Evolutionary conservation across 2,797 vertebrate species (phyloP).

Genomic region (Centropyge bicolor): DNA sequence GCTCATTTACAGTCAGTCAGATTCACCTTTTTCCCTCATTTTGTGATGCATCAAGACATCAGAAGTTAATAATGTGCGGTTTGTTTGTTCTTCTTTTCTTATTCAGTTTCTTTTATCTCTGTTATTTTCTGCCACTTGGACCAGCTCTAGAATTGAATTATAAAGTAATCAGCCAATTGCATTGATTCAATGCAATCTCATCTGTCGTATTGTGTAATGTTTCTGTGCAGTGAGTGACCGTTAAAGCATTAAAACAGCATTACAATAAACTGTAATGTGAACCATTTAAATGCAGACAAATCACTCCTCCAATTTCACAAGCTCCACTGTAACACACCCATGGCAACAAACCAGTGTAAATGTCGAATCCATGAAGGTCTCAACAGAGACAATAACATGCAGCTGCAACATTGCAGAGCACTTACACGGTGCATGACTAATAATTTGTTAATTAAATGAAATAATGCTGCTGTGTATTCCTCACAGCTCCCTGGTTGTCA

Average conservation of each 20-base stretch:
- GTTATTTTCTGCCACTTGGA: background rate
- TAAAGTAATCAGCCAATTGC: constrained; percentile 1
- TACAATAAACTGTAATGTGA: background rate
- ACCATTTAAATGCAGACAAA: constrained; percentile 1
- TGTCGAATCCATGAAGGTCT: constrained; percentile 1
- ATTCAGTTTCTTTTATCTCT: background rate
- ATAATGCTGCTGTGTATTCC: constrained; percentile 2
- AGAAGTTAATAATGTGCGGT: background rate
- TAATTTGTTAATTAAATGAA: constrained; percentile 36
- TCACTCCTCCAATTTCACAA: constrained; percentile 2
- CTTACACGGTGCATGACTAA: constrained; percentile 33
- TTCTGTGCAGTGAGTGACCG: background rate
- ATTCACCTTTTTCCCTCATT: background rate
- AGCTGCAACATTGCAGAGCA: constrained; percentile 16
- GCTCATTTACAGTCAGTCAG: constrained; percentile 23
- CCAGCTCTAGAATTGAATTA: background rate
- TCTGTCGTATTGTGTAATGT: background rate
- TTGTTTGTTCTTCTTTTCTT: background rate
- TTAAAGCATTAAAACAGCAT: background rate
- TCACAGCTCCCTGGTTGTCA: constrained; percentile 20
- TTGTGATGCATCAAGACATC: background rate
- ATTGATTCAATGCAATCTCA: background rate
- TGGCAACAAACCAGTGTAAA: background rate
- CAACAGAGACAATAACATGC: constrained; percentile 7
- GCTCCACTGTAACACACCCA: background rate